Base-by-base conservation (phyloP, 2,113 vertebrate species). In the Catagonus wagneri region DNA sequence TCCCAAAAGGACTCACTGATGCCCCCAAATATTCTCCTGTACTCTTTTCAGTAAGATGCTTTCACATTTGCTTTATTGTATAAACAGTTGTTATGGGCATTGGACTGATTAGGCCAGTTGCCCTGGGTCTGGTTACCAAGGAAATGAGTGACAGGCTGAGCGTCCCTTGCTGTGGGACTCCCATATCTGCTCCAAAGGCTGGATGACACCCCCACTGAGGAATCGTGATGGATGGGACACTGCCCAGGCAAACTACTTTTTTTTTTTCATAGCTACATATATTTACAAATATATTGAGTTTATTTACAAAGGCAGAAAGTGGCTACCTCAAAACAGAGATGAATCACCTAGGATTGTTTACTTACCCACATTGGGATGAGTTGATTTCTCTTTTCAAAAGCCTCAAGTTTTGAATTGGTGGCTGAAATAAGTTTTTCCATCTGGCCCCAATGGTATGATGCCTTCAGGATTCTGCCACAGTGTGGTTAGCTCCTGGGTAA, bases 251-350 rank as follows among this genome's bases (percentile, higher is more conserved):
- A 23, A n/a, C 19, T 25, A 13, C 20, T 23, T 52, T 36, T 74
- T 90, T 71, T 52, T 93, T 76, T 44, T 79, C 63, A 74, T 7
- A 90, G 86, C 39, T 74, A 88, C 32, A 65, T 29, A 19, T 92
- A 88, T 65, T 95, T 95, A 76, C 56, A 72, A 80, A 68, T 90
- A 79, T 2, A 44, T 36, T 66, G 69, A 83, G 32, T 87, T 97
- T 29, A 92, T 83, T 84, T 89, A 22, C 61, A 90, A 65, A 34
- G 34, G 44, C 7, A 25, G 75, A 86, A 90, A 94, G 84, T 25
- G 12, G 25, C 69, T 50, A 63, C 54, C 78, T 93, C 63, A 69
- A 58, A 94, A 81, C 14, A 90, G 39, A 16, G 27, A 36, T 68
- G 58, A 63, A 61, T 95, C 52, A 44, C 19, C 66, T 75, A 58